A percentile compares a stretch with the other conserved stretches of the same genome.
These are phyloP conservation scores for Ceyx erithaca DNA, from an alignment of 2,797 vertebrate species.

Conservation along the genomic window DNA sequence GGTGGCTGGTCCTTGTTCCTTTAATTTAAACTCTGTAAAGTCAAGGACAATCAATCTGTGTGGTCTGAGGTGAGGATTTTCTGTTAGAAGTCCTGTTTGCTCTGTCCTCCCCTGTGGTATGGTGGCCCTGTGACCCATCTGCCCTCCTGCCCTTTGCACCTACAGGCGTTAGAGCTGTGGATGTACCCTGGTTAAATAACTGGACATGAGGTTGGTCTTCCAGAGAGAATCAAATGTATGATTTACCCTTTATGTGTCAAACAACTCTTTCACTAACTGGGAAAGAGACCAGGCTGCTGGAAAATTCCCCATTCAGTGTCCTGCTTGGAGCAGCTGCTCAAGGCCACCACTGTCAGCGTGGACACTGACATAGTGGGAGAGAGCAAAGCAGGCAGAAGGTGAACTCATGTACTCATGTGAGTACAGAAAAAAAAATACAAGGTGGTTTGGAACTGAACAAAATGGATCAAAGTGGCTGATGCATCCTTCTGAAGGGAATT, in stretches of 20 bases:
- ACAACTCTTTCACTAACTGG: neutral
- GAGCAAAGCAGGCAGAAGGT: neutral
- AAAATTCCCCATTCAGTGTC: fast-evolving
- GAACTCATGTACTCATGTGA: neutral
- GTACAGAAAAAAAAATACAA: neutral
- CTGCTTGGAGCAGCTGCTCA: neutral
- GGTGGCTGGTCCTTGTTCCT: neutral
- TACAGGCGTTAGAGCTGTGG: neutral
- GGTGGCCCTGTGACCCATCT: neutral
- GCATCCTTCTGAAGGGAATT: neutral
- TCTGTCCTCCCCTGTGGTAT: fast-evolving
- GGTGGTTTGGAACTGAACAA: neutral
- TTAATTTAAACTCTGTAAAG: neutral
- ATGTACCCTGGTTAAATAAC: neutral
- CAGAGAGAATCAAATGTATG: neutral
- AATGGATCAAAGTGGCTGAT: neutral
- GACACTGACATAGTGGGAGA: neutral
- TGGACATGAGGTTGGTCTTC: neutral
- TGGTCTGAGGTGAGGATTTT: neutral
- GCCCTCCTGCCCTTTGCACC: neutral
- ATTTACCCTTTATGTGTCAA: neutral
- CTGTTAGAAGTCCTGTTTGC: neutral
- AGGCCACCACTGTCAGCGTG: neutral
- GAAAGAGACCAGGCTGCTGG: neutral
- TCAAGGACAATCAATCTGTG: neutral